These are phyloP conservation scores for Andricus quercusramuli DNA, from an alignment of 2,888 invertebrate genomes.

Conservation along the genomic window DNA sequence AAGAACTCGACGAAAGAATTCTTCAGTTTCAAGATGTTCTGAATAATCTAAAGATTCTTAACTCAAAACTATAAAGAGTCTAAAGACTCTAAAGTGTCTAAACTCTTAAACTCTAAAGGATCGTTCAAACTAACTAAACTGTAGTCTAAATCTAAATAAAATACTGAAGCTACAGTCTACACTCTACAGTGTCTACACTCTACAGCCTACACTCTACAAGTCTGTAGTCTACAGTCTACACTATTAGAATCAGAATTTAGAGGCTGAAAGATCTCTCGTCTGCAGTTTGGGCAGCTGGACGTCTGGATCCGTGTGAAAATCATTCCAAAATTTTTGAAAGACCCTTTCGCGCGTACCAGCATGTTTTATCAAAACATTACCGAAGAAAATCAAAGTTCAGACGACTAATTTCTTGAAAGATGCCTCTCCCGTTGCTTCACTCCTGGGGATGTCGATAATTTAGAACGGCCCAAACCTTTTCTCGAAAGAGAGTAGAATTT, in stretches of 20 bases:
- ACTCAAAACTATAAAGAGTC: conserved; percentile 10
- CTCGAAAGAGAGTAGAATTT: conserved; percentile 39
- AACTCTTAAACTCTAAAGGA: neutral
- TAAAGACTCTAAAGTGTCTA: neutral
- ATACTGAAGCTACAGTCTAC: neutral
- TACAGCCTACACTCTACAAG: no score
- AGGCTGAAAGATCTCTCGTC: neutral
- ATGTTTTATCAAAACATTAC: neutral
- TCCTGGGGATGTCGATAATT: conserved; percentile 53
- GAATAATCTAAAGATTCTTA: neutral
- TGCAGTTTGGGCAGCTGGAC: neutral
- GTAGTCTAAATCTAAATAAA: neutral
- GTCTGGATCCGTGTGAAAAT: neutral
- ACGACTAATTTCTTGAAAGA: conserved; percentile 10
- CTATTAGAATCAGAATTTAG: neutral
- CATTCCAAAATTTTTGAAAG: neutral
- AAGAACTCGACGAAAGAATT: neutral
- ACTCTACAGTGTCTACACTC: no score
- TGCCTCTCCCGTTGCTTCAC: conserved; percentile 3
- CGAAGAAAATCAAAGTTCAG: conserved; percentile 3
- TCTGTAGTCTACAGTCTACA: no score
- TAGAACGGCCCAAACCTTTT: conserved; percentile 41
- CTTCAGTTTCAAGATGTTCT: conserved; percentile 7
- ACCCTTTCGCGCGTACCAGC: neutral
- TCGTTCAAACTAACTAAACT: neutral